A percentile compares a stretch with the other conserved stretches of the same genome.
Conservation (phyloP, 2,797 vertebrate genomes). For the Ficedula albicollis region DNA sequence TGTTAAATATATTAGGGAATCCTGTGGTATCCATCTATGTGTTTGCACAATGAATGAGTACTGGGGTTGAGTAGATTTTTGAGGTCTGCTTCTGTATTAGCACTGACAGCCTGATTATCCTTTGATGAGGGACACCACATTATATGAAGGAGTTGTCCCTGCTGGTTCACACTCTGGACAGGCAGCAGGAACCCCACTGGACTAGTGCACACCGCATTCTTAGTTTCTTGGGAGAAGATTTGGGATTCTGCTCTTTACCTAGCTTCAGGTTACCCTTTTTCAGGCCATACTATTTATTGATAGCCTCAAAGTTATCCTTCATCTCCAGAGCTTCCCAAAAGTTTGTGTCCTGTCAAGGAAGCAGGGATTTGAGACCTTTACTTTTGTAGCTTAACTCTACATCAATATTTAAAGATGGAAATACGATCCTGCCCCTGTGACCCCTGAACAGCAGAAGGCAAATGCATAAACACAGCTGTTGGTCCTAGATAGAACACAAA, state of each 20-base stretch:
- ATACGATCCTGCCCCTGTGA: background rate
- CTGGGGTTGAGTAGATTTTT: background rate
- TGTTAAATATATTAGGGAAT: background rate
- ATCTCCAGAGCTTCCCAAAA: background rate
- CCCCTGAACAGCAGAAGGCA: background rate
- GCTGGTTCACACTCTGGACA: background rate
- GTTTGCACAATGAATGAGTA: background rate
- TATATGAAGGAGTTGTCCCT: background rate
- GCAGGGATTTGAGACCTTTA: background rate
- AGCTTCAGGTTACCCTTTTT: background rate
- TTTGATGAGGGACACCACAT: background rate
- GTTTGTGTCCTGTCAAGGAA: background rate
- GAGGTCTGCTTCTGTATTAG: background rate
- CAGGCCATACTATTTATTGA: background rate
- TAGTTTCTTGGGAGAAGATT: background rate
- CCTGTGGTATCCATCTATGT: background rate
- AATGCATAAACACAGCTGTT: constrained; percentile 29
- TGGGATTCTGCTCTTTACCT: background rate
- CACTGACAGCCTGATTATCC: background rate
- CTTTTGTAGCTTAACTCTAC: background rate
- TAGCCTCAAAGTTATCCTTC: background rate
- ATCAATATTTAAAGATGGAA: background rate
- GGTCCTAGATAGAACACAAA: background rate
- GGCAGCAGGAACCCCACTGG: background rate
- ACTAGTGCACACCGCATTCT: background rate